Evolutionary conservation across 2,888 invertebrate species (phyloP).

Genomic region (Crocallis elinguaria): DNA sequence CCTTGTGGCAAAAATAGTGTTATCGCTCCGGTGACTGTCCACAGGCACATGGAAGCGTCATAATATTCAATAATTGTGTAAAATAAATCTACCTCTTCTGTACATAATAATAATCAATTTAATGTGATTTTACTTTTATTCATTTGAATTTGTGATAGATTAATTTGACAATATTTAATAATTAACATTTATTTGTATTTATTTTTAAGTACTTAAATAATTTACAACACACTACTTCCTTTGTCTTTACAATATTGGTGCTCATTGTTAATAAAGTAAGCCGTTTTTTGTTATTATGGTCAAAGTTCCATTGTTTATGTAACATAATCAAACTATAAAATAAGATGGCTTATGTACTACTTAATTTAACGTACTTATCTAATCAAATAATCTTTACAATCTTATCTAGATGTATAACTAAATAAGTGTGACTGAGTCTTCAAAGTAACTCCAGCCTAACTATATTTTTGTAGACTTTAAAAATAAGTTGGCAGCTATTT

Average conservation of each 20-base stretch:
- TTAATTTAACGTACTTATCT: constrained; percentile 19
- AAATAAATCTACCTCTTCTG: constrained; percentile 62
- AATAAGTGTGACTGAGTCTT: constrained; percentile 17
- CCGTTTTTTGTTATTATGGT: constrained; percentile 16
- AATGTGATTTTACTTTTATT: constrained; percentile 20
- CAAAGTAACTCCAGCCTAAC: constrained; percentile 5
- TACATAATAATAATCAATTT: constrained; percentile 42
- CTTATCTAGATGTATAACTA: constrained; percentile 19
- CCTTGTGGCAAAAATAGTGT: constrained; percentile 86
- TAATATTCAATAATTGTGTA: constrained; percentile 54
- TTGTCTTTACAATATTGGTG: constrained; percentile 24
- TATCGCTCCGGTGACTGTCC: constrained; percentile 95
- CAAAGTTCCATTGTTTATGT: constrained; percentile 6
- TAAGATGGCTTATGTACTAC: constrained; percentile 1
- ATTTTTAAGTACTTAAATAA: constrained; percentile 13
- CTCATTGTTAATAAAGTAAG: constrained; percentile 18
- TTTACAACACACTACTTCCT: not conserved
- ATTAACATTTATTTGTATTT: constrained; percentile 13
- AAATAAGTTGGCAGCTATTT: constrained; percentile 2
- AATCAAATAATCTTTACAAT: constrained; percentile 25
- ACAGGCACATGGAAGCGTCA: constrained; percentile 93
- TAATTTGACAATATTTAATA: constrained; percentile 14
- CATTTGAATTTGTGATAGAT: constrained; percentile 39
- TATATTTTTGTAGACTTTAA: constrained; percentile 4
- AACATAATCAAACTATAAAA: not conserved